Percentiles rank a stretch among this genome's conserved stretches.
Conservation (phyloP, 2,113 vertebrate species). For the Pseudorhombus dupliciocellatus region DNA sequence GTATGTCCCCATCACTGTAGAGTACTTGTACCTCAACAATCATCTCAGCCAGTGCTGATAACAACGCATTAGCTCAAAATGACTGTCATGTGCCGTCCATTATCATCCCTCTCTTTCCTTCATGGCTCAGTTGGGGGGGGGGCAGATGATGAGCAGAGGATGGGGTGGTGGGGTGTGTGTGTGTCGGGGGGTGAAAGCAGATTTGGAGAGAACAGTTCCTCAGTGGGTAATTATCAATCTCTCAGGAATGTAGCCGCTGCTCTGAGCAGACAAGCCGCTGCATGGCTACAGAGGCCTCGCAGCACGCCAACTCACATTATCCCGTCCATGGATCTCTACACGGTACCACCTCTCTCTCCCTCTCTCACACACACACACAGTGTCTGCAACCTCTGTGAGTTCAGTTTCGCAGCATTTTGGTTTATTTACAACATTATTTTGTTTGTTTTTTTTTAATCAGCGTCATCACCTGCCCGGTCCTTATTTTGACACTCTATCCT, state of each 20-base stretch:
- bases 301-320: slow-evolving; percentile 36
- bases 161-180: not conserved
- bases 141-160: not conserved
- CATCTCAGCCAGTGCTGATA: slow-evolving; percentile 30
- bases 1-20: slow-evolving; percentile 2
- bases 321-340: slow-evolving; percentile 34
- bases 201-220: slow-evolving; percentile 70
- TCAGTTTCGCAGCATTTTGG: slow-evolving; percentile 21
- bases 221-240: slow-evolving; percentile 78
- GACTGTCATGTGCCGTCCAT: slow-evolving; percentile 64
- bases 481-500: slow-evolving; percentile 54
- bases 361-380: not conserved
- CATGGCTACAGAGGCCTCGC: slow-evolving; percentile 62
- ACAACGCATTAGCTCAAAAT: slow-evolving; percentile 58
- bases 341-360: not conserved
- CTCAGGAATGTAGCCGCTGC: slow-evolving; percentile 76
- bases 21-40: slow-evolving; percentile 26
- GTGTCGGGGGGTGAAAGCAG: slow-evolving; percentile 48
- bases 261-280: slow-evolving; percentile 76
- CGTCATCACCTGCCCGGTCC: slow-evolving; percentile 40
- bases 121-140: slow-evolving; percentile 18
- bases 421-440: slow-evolving; percentile 47
- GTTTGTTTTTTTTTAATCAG: slow-evolving; percentile 63
- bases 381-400: slow-evolving; percentile 13
- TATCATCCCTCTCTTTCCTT: slow-evolving; percentile 43